These are phyloP conservation scores for Agrilus cyanescens DNA, from an alignment of 2,888 invertebrate genomes.

Conservation along the genomic window DNA sequence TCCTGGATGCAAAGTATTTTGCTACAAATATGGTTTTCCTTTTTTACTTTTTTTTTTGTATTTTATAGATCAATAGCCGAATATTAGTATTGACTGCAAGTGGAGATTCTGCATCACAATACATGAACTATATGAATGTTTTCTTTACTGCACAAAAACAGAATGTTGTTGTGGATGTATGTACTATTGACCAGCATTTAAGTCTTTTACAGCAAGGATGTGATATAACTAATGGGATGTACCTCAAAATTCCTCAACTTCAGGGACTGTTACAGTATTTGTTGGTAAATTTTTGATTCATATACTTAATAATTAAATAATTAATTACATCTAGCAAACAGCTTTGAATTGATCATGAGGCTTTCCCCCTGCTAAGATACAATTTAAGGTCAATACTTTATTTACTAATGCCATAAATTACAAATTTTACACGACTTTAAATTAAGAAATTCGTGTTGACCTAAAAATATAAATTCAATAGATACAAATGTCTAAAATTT, in stretches of 20 bases:
- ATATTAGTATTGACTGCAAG: constrained; percentile 82
- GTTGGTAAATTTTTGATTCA: constrained; percentile 48
- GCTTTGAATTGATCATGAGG: too few species aligned
- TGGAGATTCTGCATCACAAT: constrained; percentile 84
- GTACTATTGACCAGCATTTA: constrained; percentile 81
- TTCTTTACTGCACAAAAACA: constrained; percentile 88
- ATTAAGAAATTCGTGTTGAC: too few species aligned
- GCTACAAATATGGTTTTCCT: neutral
- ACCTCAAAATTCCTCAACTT: constrained; percentile 77
- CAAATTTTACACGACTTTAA: too few species aligned
- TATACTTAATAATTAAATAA: constrained; percentile 2
- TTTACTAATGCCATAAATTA: too few species aligned
- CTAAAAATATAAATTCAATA: too few species aligned
- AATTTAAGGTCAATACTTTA: too few species aligned
- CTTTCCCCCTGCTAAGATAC: too few species aligned
- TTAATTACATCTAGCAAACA: too few species aligned
- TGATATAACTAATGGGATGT: constrained; percentile 90
- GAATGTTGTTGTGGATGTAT: constrained; percentile 83
- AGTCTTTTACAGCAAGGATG: constrained; percentile 91
- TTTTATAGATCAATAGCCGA: constrained; percentile 51
- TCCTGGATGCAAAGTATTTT: constrained; percentile 44
- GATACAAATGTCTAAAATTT: too few species aligned
- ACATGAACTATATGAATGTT: constrained; percentile 98
- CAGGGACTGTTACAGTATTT: constrained; percentile 78
- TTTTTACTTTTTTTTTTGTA: neutral